Evolutionary conservation across 2,888 invertebrate species (phyloP), one percentile per base, ranked within the genome.

Genomic region (Melanostoma mellinum): DNA sequence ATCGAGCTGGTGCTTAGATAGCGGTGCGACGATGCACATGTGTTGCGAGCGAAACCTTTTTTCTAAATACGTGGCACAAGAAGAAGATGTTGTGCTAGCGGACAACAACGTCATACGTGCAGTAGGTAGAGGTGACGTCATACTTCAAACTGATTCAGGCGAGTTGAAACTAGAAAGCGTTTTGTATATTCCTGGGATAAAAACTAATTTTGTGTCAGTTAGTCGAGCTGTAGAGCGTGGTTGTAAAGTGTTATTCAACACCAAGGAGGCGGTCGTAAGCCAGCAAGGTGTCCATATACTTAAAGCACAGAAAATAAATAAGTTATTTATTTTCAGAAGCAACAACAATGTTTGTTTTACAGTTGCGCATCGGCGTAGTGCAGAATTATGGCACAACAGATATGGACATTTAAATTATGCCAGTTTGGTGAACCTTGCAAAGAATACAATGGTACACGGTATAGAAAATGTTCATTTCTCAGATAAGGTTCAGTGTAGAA

Each of bases 361-460:
- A 20, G 20, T 20, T 20, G 20, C 20, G 20, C 20, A 20, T 0
- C 20, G 20, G 20, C 10, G 20, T 4, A 56, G 38, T 20, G 40
- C 56, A 38, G 56, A 46, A 46, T 2, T 46, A 6, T 46, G n/a
- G 46, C 20, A 40, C 4, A 56, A 56, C 32, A 56, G 56, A 30
- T 56, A 56, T 56, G 56, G 56, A 3, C 56, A 56, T 56, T 35
- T 56, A 30, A 56, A 56, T 40, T 56, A 56, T 56, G 30, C 42
- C 42, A 58, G 58, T 58, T 42, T 58, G 32, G 32, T 42, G 42
- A 58, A 58, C 42, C 58, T 42, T 42, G 30, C 58, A 4, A 58
- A 58, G 30, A 58, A 58, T 42, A 32, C 10, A 3, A 10, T 46
- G 46, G 46, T 46, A 46, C n/a, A 20, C 20, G 10, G 20, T 46